phyloP scores from a whole-genome alignment of 2,797 vertebrate species.

The Sparus aurata region DNA sequence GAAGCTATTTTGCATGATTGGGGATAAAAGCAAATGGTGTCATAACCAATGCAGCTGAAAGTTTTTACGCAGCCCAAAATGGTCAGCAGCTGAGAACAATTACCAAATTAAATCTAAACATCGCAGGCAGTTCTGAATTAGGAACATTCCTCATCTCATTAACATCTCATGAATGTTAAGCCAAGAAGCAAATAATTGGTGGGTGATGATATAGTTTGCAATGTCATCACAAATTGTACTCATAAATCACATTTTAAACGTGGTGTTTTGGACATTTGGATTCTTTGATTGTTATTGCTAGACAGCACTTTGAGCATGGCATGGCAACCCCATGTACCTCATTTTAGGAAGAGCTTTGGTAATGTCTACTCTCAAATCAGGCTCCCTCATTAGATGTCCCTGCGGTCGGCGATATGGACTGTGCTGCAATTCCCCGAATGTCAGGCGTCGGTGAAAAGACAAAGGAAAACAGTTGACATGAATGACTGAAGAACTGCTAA shows the following conservation, averaged over 20 bases:
- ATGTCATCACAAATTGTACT: constrained; percentile 52
- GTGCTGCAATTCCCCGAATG: constrained; percentile 42
- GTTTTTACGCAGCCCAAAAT: constrained; percentile 37
- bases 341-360: constrained; percentile 23
- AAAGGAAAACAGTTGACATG: constrained; percentile 55
- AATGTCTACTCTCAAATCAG: constrained; percentile 20
- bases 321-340: constrained; percentile 26
- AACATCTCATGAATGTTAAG: constrained; percentile 82
- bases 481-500: constrained; percentile 67
- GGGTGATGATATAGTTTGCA: constrained; percentile 61
- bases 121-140: constrained; percentile 66
- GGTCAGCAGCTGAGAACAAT: constrained; percentile 64
- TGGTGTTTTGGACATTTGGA: constrained; percentile 15
- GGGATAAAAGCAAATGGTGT: not conserved
- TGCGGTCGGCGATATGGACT: constrained; percentile 4
- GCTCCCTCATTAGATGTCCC: not conserved
- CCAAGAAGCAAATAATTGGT: constrained; percentile 65
- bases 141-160: constrained; percentile 73
- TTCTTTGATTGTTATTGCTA: constrained; percentile 15
- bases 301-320: not conserved
- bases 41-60: constrained; percentile 23
- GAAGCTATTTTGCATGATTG: not conserved
- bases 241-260: constrained; percentile 50
- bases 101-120: constrained; percentile 68
- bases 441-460: constrained; percentile 49